Base-by-base conservation (phyloP, 2,888 invertebrate genomes). In the Mythimna impura region DNA sequence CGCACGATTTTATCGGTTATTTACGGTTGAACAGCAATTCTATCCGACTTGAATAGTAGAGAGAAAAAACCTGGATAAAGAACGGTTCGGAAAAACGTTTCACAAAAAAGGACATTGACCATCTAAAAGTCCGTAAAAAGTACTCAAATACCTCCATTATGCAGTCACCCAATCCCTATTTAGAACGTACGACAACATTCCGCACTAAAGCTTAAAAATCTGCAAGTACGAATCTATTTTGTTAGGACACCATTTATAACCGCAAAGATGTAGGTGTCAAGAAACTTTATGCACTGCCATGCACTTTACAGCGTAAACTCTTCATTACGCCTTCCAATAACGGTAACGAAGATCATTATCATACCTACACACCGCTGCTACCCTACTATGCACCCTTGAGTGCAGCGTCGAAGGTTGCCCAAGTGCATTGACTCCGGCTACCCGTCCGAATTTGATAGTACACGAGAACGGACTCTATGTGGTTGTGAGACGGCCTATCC, bases 381-480 rank as follows among this genome's bases (percentile, higher is more conserved):
- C 86, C 89, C 91, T 92, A 93, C 94, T 94, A 94, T 95, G 95
- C 95, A 95, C 95, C 95, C 95, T 96, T 96, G 95, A 95, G 95
- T 94, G 95, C 95, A 95, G 85, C 90, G 87, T 66, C 94, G 95
- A 96, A 96, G 95, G 96, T 95, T 96, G 95, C 91, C 86, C 87
- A 89, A 89, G 96, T 95, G 95, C 96, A 95, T 91, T 96, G 96
- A 95, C 96, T 90, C 91, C 90, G 86, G 83, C 78, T 86, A 93
- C 81, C 92, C 94, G 89, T 54, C 93, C 87, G 81, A 94, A 91
- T 93, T 87, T 10, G 80, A 85, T 85, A 72, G 66, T 73, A 76
- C 62, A 66, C 72, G 78, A 77, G 76, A 84, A 81, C 76, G 80
- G 68, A 71, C 62, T 70, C 63, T 73, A 54, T 66, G 82, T 79